Conservation (phyloP, 2,113 vertebrate species). For the Poeciliopsis turrubarensis region DNA sequence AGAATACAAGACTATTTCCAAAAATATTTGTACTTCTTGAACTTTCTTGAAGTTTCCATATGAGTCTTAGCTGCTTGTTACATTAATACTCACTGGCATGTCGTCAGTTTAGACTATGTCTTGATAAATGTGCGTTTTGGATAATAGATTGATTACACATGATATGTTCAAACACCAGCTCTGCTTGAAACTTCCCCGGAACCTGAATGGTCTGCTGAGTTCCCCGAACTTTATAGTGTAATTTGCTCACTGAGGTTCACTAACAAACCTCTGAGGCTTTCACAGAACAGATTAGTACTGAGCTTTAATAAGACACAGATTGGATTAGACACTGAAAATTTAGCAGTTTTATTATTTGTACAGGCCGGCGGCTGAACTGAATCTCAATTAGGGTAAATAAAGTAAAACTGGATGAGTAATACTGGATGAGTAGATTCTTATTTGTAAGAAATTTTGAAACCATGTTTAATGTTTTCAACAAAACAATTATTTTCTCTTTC, state of each 20-base stretch:
- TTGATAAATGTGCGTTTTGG: not conserved
- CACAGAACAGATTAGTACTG: not conserved
- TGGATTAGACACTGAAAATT: not conserved
- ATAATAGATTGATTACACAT: not conserved
- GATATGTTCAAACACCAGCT: not conserved
- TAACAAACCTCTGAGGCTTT: too few relatives aligned
- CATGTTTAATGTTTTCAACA: too few relatives aligned
- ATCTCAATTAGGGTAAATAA: not conserved
- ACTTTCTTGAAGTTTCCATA: too few relatives aligned
- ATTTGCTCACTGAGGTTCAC: too few relatives aligned
- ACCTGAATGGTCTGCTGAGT: not conserved
- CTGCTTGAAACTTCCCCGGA: not conserved
- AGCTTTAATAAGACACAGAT: not conserved
- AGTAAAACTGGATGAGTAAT: not conserved
- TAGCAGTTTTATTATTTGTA: not conserved
- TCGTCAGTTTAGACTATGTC: not conserved
- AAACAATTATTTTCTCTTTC: too few relatives aligned
- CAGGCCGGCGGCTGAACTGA: not conserved
- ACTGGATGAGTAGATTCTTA: not conserved
- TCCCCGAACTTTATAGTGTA: too few relatives aligned
- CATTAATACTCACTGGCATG: not conserved
- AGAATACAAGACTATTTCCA: too few relatives aligned
- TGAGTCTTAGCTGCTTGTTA: too few relatives aligned
- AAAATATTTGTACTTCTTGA: too few relatives aligned
- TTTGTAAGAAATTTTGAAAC: too few relatives aligned